Conservation (phyloP, 1,140 invertebrate genomes). For the Drosophila trapezifrons region DNA sequence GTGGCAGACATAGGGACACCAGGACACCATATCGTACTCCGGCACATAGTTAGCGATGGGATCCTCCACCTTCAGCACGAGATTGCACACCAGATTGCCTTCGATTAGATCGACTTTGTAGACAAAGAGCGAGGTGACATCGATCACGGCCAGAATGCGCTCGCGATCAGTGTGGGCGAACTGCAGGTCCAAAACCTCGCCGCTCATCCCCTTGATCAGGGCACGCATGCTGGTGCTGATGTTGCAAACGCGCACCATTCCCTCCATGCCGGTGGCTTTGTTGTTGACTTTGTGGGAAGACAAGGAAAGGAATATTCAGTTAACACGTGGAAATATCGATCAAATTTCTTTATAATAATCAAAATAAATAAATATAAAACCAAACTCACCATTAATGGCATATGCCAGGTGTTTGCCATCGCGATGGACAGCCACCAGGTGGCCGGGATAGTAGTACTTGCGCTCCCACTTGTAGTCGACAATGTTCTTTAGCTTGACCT, state of each 20-base stretch:
- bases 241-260: constrained; percentile 92
- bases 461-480: constrained; percentile 97
- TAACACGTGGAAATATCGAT: neutral
- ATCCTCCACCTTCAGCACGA: constrained; percentile 85
- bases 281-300: constrained; percentile 72
- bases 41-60: constrained; percentile 72
- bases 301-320: neutral
- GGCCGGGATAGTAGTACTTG: constrained; percentile 93
- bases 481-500: constrained; percentile 95
- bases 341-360: neutral
- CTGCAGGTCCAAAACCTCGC: constrained; percentile 93
- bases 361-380: neutral
- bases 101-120: constrained; percentile 90
- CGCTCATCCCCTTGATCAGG: constrained; percentile 94
- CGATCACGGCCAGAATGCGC: constrained; percentile 93
- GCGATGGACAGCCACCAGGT: constrained; percentile 94
- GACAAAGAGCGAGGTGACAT: constrained; percentile 91
- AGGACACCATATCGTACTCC: constrained; percentile 88
- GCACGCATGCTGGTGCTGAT: constrained; percentile 90
- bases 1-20: constrained; percentile 93
- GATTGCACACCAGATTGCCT: constrained; percentile 86
- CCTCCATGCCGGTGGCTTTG: constrained; percentile 85
- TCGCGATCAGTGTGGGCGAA: constrained; percentile 92
- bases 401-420: constrained; percentile 94
- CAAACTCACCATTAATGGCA: constrained; percentile 91